Conservation (phyloP, 2,888 invertebrate species). For the Drosophila neonasuta region DNA sequence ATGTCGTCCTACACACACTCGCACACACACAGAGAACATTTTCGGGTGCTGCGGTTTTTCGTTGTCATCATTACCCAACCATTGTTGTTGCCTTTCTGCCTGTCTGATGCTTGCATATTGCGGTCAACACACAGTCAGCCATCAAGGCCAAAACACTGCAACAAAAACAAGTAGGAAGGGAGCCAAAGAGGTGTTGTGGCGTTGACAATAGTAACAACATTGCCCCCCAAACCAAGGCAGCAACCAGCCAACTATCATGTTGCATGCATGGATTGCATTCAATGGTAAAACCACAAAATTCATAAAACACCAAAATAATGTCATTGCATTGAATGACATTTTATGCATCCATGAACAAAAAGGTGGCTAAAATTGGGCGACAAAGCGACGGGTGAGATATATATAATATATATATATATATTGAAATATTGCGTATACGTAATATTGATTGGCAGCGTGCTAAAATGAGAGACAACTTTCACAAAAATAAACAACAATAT, state of each 20-base stretch:
- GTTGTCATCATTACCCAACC: slow-evolving; percentile 76
- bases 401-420: no score
- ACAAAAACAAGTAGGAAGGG: slow-evolving; percentile 14
- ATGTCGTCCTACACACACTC: slow-evolving; percentile 47
- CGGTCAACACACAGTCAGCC: slow-evolving; percentile 62
- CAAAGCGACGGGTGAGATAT: background rate
- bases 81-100: slow-evolving; percentile 61
- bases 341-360: slow-evolving; percentile 29
- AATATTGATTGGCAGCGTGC: slow-evolving; percentile 3
- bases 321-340: slow-evolving; percentile 48
- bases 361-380: background rate
- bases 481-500: background rate
- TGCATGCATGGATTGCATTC: slow-evolving; percentile 24
- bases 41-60: slow-evolving; percentile 64
- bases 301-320: slow-evolving; percentile 64
- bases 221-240: background rate
- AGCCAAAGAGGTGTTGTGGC: background rate
- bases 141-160: slow-evolving; percentile 55
- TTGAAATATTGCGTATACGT: slow-evolving; percentile 2
- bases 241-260: background rate
- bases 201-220: slow-evolving; percentile 21
- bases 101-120: slow-evolving; percentile 53
- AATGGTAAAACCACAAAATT: slow-evolving; percentile 59
- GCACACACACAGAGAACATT: slow-evolving; percentile 34
- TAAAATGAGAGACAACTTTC: background rate